phyloP scores from a whole-genome alignment of 1,140 invertebrate genomes.

The Drosophila funebris region DNA sequence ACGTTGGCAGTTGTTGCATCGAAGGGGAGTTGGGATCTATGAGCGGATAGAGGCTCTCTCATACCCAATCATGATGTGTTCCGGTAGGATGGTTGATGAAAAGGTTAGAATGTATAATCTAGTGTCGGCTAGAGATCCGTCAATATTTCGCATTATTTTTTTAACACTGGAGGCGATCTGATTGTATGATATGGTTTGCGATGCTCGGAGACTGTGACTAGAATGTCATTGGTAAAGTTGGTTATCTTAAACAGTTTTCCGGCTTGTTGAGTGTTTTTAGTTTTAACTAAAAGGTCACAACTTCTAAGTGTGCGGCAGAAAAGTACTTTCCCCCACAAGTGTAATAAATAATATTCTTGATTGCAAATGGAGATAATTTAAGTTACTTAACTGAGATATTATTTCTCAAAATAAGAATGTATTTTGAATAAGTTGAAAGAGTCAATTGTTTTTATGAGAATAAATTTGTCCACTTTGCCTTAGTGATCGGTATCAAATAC shows the following conservation, averaged over 20 bases:
- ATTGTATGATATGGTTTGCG: no score
- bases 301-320: slow-evolving; percentile 17
- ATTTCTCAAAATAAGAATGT: slow-evolving; percentile 2
- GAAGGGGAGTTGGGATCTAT: neutral
- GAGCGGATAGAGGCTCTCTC: slow-evolving; percentile 1
- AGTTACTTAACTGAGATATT: slow-evolving; percentile 14
- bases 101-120: neutral
- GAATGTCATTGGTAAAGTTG: slow-evolving; percentile 10
- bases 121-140: no score
- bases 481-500: neutral
- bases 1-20: neutral
- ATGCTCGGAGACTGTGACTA: slow-evolving; percentile 15
- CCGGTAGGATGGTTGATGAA: neutral
- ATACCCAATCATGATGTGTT: slow-evolving; percentile 10
- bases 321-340: slow-evolving; percentile 7
- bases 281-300: slow-evolving; percentile 6
- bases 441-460: neutral
- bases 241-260: slow-evolving; percentile 14
- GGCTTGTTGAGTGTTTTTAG: slow-evolving; percentile 12
- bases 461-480: neutral
- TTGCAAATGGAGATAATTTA: slow-evolving; percentile 22
- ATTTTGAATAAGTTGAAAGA: neutral
- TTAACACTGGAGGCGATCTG: no score
- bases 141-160: no score
- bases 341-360: slow-evolving; percentile 16